These are phyloP conservation scores for Brachionus paranguensis DNA, from an alignment of 1,140 invertebrate genomes.

Conservation along the genomic window DNA sequence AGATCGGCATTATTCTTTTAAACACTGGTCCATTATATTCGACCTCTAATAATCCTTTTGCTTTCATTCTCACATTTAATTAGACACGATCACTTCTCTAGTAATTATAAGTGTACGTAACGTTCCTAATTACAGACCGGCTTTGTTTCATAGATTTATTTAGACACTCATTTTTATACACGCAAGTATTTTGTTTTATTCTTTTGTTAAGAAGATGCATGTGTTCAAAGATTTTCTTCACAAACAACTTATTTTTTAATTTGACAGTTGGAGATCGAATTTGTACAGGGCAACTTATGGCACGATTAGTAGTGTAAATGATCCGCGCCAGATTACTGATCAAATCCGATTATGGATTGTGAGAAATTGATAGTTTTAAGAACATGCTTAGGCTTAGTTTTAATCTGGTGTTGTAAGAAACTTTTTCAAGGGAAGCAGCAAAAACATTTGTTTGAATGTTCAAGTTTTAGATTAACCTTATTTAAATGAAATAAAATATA, in stretches of 20 bases:
- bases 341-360: background rate
- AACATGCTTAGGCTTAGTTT: background rate
- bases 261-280: background rate
- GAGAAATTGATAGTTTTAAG: background rate
- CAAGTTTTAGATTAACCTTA: too few species aligned
- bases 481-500: too few species aligned
- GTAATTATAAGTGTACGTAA: background rate
- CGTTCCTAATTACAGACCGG: background rate
- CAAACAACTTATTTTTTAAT: background rate
- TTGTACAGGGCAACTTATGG: background rate
- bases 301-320: background rate
- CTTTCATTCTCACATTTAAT: background rate
- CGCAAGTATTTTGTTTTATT: background rate
- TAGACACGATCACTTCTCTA: background rate
- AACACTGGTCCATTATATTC: background rate
- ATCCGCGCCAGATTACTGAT: background rate
- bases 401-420: background rate
- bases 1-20: background rate
- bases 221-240: too few species aligned
- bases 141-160: background rate
- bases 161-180: background rate
- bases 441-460: too few species aligned
- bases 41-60: background rate
- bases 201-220: too few species aligned
- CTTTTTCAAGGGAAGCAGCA: background rate